phyloP scores from a whole-genome alignment of 2,888 invertebrate species.

The Psococerastis gibbosa region DNA sequence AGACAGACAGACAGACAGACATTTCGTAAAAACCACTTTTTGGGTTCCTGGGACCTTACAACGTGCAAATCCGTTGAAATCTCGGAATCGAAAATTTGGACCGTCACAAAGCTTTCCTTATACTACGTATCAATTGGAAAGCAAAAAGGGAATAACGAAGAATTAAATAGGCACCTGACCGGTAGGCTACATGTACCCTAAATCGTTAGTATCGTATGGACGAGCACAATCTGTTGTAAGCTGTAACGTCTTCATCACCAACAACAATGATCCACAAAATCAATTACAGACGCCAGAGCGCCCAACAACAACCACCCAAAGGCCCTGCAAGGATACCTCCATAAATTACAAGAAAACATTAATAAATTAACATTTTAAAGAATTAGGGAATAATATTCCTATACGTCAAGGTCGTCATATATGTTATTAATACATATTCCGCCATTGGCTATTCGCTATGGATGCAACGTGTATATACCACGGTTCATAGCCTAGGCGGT shows the following conservation, averaged over 20 bases:
- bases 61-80: too few relatives aligned
- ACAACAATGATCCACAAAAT: background rate
- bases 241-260: background rate
- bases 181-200: too few relatives aligned
- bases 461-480: constrained; percentile 4
- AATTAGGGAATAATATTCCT: constrained; percentile 10
- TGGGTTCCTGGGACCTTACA: too few relatives aligned
- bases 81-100: too few relatives aligned
- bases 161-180: too few relatives aligned
- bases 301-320: background rate
- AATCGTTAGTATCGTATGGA: too few relatives aligned
- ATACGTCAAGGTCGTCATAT: background rate
- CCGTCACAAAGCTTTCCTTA: too few relatives aligned
- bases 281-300: background rate
- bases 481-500: background rate
- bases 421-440: constrained; percentile 8
- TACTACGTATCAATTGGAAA: too few relatives aligned
- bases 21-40: too few relatives aligned
- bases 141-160: too few relatives aligned
- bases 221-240: too few relatives aligned
- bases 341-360: constrained; percentile 1
- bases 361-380: constrained; percentile 8
- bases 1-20: too few relatives aligned
- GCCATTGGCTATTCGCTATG: constrained; percentile 5
- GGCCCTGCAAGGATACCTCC: background rate